Conservation (phyloP, 1,140 invertebrate genomes). For the Ceratitis capitata region DNA sequence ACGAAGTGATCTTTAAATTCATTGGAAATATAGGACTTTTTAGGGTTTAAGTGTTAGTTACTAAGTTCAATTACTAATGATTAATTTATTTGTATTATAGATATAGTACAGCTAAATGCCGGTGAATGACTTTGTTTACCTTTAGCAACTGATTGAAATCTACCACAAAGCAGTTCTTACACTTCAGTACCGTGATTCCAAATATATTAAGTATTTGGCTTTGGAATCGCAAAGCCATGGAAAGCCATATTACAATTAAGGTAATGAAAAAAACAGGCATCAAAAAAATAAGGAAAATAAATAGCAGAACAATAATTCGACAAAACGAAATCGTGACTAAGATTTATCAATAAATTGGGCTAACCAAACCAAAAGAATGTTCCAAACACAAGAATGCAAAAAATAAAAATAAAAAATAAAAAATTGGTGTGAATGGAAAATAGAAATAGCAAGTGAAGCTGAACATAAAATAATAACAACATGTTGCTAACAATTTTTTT, state of each 20-base stretch:
- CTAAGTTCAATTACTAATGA: not conserved
- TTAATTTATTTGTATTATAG: not conserved
- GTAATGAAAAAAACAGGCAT: not conserved
- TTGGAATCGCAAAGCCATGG: not conserved
- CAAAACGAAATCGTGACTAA: not conserved
- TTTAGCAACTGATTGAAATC: not conserved
- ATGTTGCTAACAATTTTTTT: not conserved
- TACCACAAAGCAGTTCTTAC: not conserved
- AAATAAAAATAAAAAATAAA: too few relatives aligned
- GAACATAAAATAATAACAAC: not conserved
- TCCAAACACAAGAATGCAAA: not conserved
- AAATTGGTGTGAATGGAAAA: not conserved
- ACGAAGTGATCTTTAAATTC: not conserved
- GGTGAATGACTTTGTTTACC: not conserved
- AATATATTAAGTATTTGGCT: not conserved
- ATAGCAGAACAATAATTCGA: not conserved
- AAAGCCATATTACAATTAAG: not conserved
- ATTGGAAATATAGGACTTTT: not conserved
- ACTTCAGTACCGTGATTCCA: not conserved
- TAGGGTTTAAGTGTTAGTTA: too few relatives aligned
- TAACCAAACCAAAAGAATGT: not conserved
- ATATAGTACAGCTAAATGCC: not conserved
- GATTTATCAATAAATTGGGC: conserved; percentile 29
- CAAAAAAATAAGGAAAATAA: not conserved
- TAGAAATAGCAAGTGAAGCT: not conserved